phyloP scores from a whole-genome alignment of 92 coral and sea anemone genomes.

The Phymanthus crucifer region DNA sequence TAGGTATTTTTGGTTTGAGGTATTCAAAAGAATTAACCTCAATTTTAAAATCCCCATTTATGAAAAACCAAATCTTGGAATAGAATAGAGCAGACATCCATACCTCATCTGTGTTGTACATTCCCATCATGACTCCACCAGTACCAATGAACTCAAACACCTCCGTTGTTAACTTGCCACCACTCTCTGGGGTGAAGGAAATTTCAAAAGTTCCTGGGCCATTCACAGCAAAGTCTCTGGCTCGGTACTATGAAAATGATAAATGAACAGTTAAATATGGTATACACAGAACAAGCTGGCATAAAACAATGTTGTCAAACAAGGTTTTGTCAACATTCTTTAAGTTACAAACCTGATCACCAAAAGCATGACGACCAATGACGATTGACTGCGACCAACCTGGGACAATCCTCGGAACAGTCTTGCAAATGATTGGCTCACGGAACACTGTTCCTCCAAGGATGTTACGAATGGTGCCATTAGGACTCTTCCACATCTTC shows the following conservation, averaged over 20 bases:
- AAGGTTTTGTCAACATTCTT: too few relatives aligned
- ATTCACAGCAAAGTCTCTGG: constrained; percentile 93
- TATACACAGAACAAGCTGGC: background rate
- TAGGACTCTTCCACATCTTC: constrained; percentile 99
- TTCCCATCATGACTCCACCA: constrained; percentile 99
- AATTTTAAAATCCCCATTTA: too few relatives aligned
- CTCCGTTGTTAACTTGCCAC: constrained; percentile 89
- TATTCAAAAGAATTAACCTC: background rate
- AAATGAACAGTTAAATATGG: background rate
- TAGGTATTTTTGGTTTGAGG: too few relatives aligned
- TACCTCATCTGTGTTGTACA: constrained; percentile 99
- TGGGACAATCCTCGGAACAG: constrained; percentile 94
- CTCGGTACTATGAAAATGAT: constrained; percentile 70
- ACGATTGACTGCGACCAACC: constrained; percentile 97
- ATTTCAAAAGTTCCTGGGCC: constrained; percentile 97
- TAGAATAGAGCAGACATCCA: background rate
- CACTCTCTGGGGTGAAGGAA: constrained; percentile 82
- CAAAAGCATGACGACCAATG: constrained; percentile 99
- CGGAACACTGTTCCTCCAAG: constrained; percentile 98
- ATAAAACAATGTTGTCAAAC: background rate
- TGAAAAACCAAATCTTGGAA: too few relatives aligned
- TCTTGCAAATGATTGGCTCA: constrained; percentile 96
- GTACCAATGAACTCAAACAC: constrained; percentile 96
- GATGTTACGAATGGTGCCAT: constrained; percentile 98
- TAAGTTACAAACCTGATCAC: constrained; percentile 92